Base-by-base conservation (phyloP, 2,797 vertebrate genomes). In the Acanthopagrus latus region DNA sequence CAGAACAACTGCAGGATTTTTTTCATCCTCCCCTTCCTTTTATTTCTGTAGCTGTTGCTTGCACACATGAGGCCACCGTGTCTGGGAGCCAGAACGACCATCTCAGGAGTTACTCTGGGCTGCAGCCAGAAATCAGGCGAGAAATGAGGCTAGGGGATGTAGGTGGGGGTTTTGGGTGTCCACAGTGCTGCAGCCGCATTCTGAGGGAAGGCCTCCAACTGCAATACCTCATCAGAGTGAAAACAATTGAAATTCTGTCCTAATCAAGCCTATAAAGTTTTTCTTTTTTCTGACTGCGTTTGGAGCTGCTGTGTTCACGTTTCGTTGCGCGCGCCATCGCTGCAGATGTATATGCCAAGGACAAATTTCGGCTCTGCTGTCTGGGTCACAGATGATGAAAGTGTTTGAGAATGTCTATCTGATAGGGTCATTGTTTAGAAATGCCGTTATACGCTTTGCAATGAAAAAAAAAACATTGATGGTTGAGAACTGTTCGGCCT, bases 171-270 rank as follows among this genome's bases (percentile, higher is more conserved):
- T 67, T 58, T 47, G 43, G 63, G 76, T 78, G 69, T 84, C 58
- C 17, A 46, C 76, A 60, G 69, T 68, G 54, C 73, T 82, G 52
- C 18, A 71, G 51, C 65, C 78, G 60, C 67, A 82, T 73, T 80
- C 56, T 64, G 44, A 80, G 76, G 74, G 64, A 76, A 67, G 43
- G 64, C 62, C 81, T 93, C 84, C 88, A 92, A 91, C 67, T 88
- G 56, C 78, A 85, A 73, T 88, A 81, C 90, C 80, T 93, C 88
- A 92, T 93, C 92, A 88, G 67, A 80, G 79, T 74, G 68, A 92
- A 89, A 90, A 88, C 78, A 82, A 85, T 78, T 76, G 47, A 57
- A 83, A 55, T 74, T 81, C 87, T 74, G 70, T 83, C 63, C 52
- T 87, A 80, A 89, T 89, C 76, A 89, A 80, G 59, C 57, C 69